Conservation (phyloP, 2,113 vertebrate species). For the Athene noctua region DNA sequence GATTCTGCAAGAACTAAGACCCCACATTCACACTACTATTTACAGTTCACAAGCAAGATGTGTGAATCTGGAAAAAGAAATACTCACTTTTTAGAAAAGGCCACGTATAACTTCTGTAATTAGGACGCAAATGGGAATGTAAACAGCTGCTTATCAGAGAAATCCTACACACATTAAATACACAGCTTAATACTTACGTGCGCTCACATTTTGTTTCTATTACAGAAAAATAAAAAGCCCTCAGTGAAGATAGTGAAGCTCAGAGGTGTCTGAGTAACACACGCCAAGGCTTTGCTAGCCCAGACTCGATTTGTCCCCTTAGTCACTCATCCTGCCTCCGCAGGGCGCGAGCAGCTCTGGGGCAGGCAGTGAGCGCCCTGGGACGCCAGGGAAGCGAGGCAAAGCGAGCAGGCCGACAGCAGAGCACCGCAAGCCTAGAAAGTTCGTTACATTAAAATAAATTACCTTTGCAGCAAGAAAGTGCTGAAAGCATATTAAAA, state of each 20-base stretch:
- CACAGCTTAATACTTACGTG: background rate
- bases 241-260: fast-evolving
- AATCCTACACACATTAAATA: background rate
- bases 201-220: background rate
- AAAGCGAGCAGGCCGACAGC: fast-evolving
- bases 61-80: background rate
- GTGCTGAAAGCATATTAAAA: background rate
- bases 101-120: background rate
- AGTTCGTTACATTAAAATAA: fast-evolving
- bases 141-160: background rate
- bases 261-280: background rate
- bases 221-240: background rate
- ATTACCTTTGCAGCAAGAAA: background rate
- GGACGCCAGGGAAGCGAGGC: fast-evolving
- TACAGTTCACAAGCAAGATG: background rate
- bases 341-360: background rate
- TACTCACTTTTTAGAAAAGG: background rate
- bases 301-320: background rate
- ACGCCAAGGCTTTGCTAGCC: background rate
- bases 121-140: background rate
- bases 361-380: background rate
- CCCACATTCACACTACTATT: background rate
- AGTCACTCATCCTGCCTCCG: background rate
- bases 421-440: fast-evolving
- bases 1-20: background rate